These are phyloP conservation scores for Gyrodactylus bullatarudis DNA, from an alignment of 1,140 invertebrate species.

Conservation along the genomic window DNA sequence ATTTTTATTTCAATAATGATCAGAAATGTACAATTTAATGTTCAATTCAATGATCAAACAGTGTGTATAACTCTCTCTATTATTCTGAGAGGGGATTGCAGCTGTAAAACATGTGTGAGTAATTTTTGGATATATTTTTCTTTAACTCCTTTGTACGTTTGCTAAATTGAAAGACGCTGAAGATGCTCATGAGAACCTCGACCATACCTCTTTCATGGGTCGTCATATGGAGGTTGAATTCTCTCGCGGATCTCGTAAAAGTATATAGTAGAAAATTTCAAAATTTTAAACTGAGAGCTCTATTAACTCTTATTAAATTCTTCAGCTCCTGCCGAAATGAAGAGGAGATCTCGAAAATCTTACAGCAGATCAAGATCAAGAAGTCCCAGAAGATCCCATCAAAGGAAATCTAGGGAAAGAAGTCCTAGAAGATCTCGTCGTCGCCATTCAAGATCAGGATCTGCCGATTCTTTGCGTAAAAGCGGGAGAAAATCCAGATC, in stretches of 20 bases:
- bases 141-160: conserved; percentile 12
- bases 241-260: conserved; percentile 25
- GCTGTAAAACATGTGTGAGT: neutral
- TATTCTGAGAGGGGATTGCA: no score
- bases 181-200: conserved; percentile 22
- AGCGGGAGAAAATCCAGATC: no score
- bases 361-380: neutral
- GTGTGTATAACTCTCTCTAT: no score
- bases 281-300: neutral
- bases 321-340: conserved; percentile 5
- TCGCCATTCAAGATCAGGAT: no score
- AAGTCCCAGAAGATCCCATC: neutral
- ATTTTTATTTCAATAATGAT: neutral
- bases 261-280: conserved; percentile 12
- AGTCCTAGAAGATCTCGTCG: no score
- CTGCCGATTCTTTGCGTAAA: no score
- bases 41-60: neutral
- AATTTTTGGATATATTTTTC: neutral
- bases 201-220: conserved; percentile 19
- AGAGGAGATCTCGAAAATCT: neutral
- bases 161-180: conserved; percentile 25
- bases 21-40: neutral
- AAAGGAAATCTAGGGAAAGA: no score
- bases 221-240: conserved; percentile 24
- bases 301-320: no score